Conservation (phyloP, 1,140 invertebrate species). For the Pomacea maculata region DNA sequence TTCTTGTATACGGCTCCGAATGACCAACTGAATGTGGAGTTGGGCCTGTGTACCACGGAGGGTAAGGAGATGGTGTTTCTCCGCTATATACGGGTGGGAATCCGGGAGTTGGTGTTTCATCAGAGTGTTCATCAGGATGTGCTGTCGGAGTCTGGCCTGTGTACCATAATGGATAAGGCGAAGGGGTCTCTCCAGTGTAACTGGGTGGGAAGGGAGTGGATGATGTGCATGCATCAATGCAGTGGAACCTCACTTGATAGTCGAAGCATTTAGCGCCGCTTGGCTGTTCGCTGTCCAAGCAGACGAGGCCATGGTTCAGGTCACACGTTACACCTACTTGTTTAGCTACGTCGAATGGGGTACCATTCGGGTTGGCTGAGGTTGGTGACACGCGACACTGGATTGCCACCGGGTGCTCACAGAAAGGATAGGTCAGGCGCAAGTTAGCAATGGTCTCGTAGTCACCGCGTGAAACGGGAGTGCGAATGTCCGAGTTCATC, state of each 20-base stretch:
- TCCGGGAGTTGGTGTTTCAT: slow-evolving; percentile 7
- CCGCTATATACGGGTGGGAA: slow-evolving; percentile 16
- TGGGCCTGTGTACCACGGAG: slow-evolving; percentile 11
- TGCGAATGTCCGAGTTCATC: slow-evolving; percentile 41
- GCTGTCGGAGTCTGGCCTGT: slow-evolving; percentile 22
- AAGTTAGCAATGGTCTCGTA: slow-evolving; percentile 44
- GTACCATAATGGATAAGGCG: not conserved
- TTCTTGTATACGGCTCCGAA: not conserved
- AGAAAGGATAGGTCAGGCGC: slow-evolving; percentile 32
- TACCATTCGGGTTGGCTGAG: slow-evolving; percentile 2
- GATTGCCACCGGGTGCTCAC: slow-evolving; percentile 24
- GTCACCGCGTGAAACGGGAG: slow-evolving; percentile 33
- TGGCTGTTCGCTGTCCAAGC: slow-evolving; percentile 41
- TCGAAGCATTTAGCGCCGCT: slow-evolving; percentile 39
- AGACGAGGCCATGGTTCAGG: slow-evolving; percentile 46
- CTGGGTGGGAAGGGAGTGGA: slow-evolving; percentile 23
- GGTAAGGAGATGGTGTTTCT: slow-evolving; percentile 22
- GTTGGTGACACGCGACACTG: slow-evolving; percentile 30
- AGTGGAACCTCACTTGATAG: slow-evolving; percentile 49
- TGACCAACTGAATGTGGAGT: too few species aligned
- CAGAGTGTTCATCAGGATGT: slow-evolving; percentile 16
- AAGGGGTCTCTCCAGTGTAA: slow-evolving; percentile 13
- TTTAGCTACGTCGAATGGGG: slow-evolving; percentile 23
- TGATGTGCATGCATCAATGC: slow-evolving; percentile 43
- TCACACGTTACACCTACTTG: slow-evolving; percentile 46